A percentile compares a stretch with the other conserved stretches of the same genome.
phyloP scores from a whole-genome alignment of 2,113 vertebrate species.

The Bufo bufo region DNA sequence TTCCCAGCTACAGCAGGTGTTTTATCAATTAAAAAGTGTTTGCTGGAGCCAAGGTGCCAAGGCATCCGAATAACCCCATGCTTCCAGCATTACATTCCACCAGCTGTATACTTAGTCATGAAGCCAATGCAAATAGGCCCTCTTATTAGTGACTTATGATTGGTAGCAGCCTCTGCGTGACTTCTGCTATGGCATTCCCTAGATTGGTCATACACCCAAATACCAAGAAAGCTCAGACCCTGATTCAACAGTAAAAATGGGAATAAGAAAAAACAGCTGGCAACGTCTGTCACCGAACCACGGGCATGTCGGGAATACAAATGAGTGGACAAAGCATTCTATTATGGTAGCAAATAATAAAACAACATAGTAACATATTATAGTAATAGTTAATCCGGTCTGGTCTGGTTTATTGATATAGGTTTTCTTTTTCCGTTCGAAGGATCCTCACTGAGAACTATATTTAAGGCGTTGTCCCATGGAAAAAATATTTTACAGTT shows the following conservation, averaged over 20 bases:
- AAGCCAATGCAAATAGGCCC: conserved; percentile 48
- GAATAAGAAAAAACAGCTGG: conserved; percentile 49
- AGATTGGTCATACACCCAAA: neutral
- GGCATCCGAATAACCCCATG: conserved; percentile 33
- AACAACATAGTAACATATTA: neutral
- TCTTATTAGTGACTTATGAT: neutral
- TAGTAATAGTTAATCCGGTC: too few relatives aligned
- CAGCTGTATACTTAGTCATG: conserved; percentile 43
- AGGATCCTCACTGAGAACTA: too few relatives aligned
- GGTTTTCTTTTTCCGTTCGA: too few relatives aligned
- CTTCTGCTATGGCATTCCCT: neutral
- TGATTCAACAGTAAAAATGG: conserved; percentile 29
- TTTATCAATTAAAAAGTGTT: conserved; percentile 55
- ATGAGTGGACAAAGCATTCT: neutral
- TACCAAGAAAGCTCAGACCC: conserved; percentile 14
- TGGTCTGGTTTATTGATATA: too few relatives aligned
- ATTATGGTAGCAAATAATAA: neutral
- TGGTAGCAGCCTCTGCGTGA: neutral
- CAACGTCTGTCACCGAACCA: neutral
- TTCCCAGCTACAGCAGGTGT: conserved; percentile 51
- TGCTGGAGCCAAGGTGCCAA: conserved; percentile 41
- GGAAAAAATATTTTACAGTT: too few relatives aligned
- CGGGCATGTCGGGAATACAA: neutral
- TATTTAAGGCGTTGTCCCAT: too few relatives aligned
- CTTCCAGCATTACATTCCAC: neutral